Percentiles rank a stretch among this genome's conserved stretches.
phyloP scores from a whole-genome alignment of 2,797 vertebrate genomes.

The Catharus ustulatus region DNA sequence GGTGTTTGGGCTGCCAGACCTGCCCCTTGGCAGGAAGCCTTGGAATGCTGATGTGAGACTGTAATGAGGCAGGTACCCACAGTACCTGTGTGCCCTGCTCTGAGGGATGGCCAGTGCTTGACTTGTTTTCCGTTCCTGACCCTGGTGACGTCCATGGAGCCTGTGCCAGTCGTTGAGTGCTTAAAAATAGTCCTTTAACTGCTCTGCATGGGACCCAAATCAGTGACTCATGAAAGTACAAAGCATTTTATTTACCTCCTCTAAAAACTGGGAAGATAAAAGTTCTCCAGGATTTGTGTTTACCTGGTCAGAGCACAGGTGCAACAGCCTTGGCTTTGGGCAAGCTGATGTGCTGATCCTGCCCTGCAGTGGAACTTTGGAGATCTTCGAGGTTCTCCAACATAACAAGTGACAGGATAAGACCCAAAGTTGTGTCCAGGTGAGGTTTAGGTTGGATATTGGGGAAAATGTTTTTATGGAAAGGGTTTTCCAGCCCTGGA shows the following conservation, averaged over 20 bases:
- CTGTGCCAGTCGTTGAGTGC: background rate
- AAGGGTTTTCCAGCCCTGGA: background rate
- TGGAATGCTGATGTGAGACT: background rate
- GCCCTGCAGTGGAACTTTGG: background rate
- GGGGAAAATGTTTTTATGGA: background rate
- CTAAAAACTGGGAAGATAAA: background rate
- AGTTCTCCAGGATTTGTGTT: background rate
- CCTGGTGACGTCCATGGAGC: fast-evolving
- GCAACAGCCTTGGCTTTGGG: background rate
- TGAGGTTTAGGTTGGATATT: background rate
- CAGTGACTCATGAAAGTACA: background rate
- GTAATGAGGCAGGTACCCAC: background rate
- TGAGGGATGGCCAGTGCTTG: background rate
- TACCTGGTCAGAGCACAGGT: background rate
- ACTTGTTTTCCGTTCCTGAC: background rate
- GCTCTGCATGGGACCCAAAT: background rate
- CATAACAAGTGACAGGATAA: background rate
- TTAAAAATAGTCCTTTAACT: background rate
- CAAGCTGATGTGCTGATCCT: background rate
- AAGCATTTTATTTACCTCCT: background rate
- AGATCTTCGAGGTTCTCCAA: background rate
- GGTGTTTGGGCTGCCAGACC: background rate
- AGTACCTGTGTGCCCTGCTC: background rate
- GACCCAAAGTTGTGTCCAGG: background rate
- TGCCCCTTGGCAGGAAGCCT: background rate